phyloP scores from a whole-genome alignment of 1,140 invertebrate genomes.

The Scaptomyza hsui region DNA sequence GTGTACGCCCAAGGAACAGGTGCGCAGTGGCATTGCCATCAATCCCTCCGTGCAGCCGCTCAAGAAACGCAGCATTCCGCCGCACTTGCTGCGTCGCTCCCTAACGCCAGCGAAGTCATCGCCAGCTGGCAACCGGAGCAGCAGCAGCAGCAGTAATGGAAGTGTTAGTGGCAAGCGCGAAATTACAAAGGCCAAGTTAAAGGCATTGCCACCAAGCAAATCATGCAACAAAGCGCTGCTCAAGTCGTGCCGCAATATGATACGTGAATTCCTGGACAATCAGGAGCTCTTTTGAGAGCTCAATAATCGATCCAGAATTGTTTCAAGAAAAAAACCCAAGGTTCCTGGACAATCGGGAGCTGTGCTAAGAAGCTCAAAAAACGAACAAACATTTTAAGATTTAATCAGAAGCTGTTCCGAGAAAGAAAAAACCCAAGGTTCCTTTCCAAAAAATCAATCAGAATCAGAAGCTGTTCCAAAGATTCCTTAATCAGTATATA shows the following conservation, averaged over 20 bases:
- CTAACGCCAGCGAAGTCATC: slow-evolving; percentile 40
- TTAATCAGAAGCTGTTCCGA: background rate
- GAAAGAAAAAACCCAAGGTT: background rate
- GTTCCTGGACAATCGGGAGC: background rate
- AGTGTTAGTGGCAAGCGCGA: background rate
- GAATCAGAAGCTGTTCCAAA: background rate
- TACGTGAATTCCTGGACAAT: slow-evolving; percentile 66
- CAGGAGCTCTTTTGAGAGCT: slow-evolving; percentile 48
- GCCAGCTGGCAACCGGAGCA: background rate
- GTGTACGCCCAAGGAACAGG: slow-evolving; percentile 55
- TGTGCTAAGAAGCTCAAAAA: background rate
- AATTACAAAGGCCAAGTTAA: slow-evolving; percentile 49
- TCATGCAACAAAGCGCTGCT: slow-evolving; percentile 52
- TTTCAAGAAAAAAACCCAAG: background rate
- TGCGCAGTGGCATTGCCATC: slow-evolving; percentile 1
- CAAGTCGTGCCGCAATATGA: slow-evolving; percentile 68
- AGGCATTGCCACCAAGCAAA: background rate
- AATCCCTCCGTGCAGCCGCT: slow-evolving; percentile 41
- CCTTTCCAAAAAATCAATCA: background rate
- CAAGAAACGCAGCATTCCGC: slow-evolving; percentile 60
- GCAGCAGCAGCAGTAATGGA: background rate
- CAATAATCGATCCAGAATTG: too few relatives aligned
- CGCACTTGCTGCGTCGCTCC: slow-evolving; percentile 45
- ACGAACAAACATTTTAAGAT: too few relatives aligned
- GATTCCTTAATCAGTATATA: too few relatives aligned